Conservation (phyloP, 2,888 invertebrate genomes). For the Athripsodes cinereus region DNA sequence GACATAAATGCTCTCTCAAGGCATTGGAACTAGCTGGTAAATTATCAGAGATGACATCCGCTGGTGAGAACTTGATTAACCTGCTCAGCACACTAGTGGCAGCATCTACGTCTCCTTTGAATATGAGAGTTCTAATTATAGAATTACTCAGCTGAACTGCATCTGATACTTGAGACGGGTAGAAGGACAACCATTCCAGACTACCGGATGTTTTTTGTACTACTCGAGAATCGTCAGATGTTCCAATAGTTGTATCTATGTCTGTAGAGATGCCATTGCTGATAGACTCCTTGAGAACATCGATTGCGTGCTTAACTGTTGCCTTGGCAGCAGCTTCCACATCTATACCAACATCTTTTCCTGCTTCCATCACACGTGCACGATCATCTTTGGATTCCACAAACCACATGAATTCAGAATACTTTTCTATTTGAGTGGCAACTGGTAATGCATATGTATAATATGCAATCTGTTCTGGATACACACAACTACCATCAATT, state of each 20-base stretch:
- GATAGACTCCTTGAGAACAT: conserved; percentile 29
- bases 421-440: conserved; percentile 48
- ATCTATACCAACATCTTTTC: conserved; percentile 69
- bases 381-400: conserved; percentile 62
- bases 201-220: conserved; percentile 46
- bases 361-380: conserved; percentile 61
- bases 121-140: conserved; percentile 78
- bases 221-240: conserved; percentile 32
- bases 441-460: conserved; percentile 75
- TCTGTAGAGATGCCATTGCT: conserved; percentile 49
- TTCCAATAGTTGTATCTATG: conserved; percentile 65
- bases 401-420: conserved; percentile 63
- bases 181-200: conserved; percentile 82
- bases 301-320: conserved; percentile 70
- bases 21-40: conserved; percentile 42
- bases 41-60: conserved; percentile 34
- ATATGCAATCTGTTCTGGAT: conserved; percentile 74
- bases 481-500: conserved; percentile 51
- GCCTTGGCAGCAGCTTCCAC: conserved; percentile 77
- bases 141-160: conserved; percentile 84
- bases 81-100: conserved; percentile 63
- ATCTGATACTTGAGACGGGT: conserved; percentile 71
- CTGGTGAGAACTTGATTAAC: conserved; percentile 40
- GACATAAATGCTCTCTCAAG: conserved; percentile 79
- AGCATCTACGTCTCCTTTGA: conserved; percentile 74